Evolutionary conservation across 2,888 invertebrate species (phyloP), one percentile per base, ranked within the genome.

Genomic region (Platynereis dumerilii): DNA sequence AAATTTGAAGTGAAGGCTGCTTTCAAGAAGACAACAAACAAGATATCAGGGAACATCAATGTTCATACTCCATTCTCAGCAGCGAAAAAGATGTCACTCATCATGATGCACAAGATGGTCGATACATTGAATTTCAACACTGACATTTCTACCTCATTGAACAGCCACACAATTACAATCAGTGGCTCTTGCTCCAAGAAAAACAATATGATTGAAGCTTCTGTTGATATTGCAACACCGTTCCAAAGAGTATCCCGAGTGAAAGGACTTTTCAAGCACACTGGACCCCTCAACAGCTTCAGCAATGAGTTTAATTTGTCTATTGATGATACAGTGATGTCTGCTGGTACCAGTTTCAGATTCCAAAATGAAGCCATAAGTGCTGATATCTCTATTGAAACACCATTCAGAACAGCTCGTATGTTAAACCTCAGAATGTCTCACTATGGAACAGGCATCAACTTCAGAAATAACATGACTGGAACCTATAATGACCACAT

Each of bases 181-280:
- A 34, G 34, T n/a, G n/a, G n/a, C n/a, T n/a, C n/a, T n/a, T n/a
- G n/a, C n/a, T n/a, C n/a, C n/a, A n/a, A n/a, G n/a, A n/a, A n/a
- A n/a, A n/a, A n/a, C n/a, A n/a, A n/a, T n/a, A n/a, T n/a, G 7
- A 22, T 55, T 17, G 61, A 61, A 22, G 20, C 34, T 1, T 12
- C 54, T 42, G 55, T 52, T 2, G 24, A 28, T 17, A 12, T 61
- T 26, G 55, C 7, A n/a, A 55, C 61, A 15, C 61, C 61, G 5
- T 42, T 55, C 44, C 24, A 34, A 5, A 3, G 12, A n/a, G n/a
- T n/a, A n/a, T n/a, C n/a, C n/a, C n/a, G n/a, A n/a, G n/a, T 42
- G 42, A 42, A 42, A 12, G 42, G 10, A 17, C 12, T 12, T 12
- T 12, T 42, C 12, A 17, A 42, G 17, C 42, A 42, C 17, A 42